These are phyloP conservation scores for Mus caroli DNA, from an alignment of 2,797 vertebrate genomes.

Conservation along the genomic window DNA sequence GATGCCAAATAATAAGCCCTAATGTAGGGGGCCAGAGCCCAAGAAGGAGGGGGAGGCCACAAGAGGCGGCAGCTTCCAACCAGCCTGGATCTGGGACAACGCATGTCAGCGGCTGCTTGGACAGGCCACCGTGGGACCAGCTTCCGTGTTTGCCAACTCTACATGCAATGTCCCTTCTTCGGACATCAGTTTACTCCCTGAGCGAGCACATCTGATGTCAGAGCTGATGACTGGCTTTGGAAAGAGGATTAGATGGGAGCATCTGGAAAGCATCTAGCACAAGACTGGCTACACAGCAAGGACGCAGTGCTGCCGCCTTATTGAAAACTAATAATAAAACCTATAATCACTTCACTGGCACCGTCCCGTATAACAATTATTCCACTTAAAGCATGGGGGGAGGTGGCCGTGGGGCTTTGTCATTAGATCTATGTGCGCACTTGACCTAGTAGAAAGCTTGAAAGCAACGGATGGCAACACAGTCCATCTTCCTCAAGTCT, in stretches of 20 bases:
- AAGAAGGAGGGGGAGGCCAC: constrained; percentile 25
- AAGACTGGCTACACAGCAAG: not conserved
- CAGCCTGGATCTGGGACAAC: constrained; percentile 67
- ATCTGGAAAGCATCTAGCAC: not conserved
- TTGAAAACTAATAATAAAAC: not conserved
- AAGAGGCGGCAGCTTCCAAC: constrained; percentile 30
- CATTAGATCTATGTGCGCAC: not conserved
- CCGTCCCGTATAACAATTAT: not conserved
- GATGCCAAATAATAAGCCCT: constrained; percentile 77
- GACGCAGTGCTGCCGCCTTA: not conserved
- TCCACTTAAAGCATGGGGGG: not conserved
- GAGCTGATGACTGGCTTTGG: accelerated
- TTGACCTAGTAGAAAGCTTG: constrained; percentile 46
- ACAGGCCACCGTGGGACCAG: not conserved
- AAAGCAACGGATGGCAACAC: constrained; percentile 36
- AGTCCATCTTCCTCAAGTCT: constrained; percentile 53
- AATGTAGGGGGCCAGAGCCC: constrained; percentile 73
- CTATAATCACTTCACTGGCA: not conserved
- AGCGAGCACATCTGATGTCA: not conserved
- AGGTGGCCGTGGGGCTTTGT: not conserved
- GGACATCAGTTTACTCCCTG: not conserved
- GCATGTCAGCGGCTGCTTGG: not conserved
- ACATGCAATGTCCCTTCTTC: not conserved
- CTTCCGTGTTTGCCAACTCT: not conserved
- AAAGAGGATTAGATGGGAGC: not conserved